Conservation (phyloP, 2,797 vertebrate genomes). For the Aselliscus stoliczkanus region DNA sequence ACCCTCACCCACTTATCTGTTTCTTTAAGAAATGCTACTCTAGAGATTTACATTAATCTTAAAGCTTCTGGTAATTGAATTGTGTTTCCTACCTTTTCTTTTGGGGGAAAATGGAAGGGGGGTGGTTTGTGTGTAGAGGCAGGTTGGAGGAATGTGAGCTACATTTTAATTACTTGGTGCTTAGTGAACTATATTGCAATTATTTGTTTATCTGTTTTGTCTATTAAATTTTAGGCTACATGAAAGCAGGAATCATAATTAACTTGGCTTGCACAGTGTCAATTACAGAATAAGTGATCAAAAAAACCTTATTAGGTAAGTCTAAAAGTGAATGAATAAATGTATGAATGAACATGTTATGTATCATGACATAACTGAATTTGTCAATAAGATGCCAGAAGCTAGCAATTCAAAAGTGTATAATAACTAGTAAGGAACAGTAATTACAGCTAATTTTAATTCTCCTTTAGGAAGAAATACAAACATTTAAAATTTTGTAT, state of each 20-base stretch:
- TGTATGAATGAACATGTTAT: background rate
- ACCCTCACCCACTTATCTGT: background rate
- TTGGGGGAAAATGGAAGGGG: fast-evolving
- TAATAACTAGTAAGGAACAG: background rate
- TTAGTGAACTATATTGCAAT: background rate
- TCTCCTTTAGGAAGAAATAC: background rate
- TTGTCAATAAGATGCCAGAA: background rate
- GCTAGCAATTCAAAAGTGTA: background rate
- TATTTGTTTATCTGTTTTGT: background rate
- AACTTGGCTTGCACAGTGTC: background rate
- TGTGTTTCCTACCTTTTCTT: background rate
- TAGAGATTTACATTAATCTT: background rate
- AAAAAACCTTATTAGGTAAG: background rate
- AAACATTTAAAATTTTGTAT: background rate
- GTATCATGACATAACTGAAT: background rate
- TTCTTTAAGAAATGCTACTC: background rate
- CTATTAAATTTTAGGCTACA: background rate
- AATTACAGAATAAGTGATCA: background rate
- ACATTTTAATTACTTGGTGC: background rate
- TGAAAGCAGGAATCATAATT: background rate
- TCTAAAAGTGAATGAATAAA: background rate
- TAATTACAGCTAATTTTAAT: background rate
- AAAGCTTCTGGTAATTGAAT: background rate
- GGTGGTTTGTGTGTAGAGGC: background rate
- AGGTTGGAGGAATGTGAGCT: background rate